These are phyloP conservation scores for Operophtera brumata DNA, from an alignment of 2,888 invertebrate species.

Conservation along the genomic window DNA sequence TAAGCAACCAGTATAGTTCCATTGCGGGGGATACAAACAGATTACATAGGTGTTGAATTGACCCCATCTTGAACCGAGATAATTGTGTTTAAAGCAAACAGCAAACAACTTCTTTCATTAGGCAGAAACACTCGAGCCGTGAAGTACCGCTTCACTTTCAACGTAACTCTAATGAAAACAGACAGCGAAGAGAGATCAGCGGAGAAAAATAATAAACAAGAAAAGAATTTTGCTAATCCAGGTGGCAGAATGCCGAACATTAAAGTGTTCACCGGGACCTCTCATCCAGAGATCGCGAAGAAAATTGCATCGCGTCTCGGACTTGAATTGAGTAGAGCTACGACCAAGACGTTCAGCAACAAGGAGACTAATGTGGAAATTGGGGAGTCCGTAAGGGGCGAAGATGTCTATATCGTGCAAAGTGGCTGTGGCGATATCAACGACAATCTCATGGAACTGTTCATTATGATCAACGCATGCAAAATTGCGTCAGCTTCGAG, in stretches of 20 bases:
- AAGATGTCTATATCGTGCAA: constrained; percentile 96
- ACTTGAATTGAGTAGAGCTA: constrained; percentile 96
- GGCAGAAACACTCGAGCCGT: constrained; percentile 42
- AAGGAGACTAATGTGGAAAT: constrained; percentile 97
- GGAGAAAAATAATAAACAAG: constrained; percentile 36
- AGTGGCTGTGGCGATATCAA: constrained; percentile 95
- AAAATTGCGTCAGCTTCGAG: constrained; percentile 95
- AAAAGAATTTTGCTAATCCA: constrained; percentile 47
- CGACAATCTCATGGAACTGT: constrained; percentile 94
- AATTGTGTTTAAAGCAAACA: constrained; percentile 56
- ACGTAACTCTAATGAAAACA: constrained; percentile 58
- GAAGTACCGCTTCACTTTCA: constrained; percentile 46
- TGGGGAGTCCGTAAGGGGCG: constrained; percentile 94
- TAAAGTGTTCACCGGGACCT: constrained; percentile 98
- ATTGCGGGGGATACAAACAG: constrained; percentile 55
- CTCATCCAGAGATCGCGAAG: constrained; percentile 98
- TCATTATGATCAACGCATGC: constrained; percentile 96
- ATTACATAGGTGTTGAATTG: constrained; percentile 44
- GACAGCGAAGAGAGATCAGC: constrained; percentile 41
- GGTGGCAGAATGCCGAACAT: constrained; percentile 96
- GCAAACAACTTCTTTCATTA: constrained; percentile 51
- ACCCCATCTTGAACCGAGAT: constrained; percentile 70
- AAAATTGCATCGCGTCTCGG: constrained; percentile 96
- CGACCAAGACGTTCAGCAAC: constrained; percentile 99
- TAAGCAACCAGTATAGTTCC: constrained; percentile 47